These are phyloP conservation scores for Trichomalopsis sarcophagae DNA, from an alignment of 1,140 invertebrate species.

Conservation along the genomic window DNA sequence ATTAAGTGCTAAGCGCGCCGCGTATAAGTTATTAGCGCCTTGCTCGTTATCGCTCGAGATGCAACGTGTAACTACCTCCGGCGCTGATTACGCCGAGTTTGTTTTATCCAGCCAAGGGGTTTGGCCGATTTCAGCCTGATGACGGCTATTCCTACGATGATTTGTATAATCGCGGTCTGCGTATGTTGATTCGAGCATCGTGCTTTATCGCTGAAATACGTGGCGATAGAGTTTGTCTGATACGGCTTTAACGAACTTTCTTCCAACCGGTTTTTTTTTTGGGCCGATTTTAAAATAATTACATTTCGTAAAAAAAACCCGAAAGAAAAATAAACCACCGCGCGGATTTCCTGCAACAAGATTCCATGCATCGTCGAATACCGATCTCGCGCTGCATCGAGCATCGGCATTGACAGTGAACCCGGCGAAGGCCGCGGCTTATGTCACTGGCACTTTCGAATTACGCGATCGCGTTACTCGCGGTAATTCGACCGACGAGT, in stretches of 20 bases:
- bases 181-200: too few species aligned
- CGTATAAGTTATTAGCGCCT: not conserved
- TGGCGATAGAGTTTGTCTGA: too few species aligned
- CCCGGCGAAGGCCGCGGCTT: slow-evolving; percentile 1
- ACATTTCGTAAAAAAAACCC: too few species aligned
- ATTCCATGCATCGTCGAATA: not conserved
- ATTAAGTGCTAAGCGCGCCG: not conserved
- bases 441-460: slow-evolving; percentile 23
- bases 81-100: not conserved
- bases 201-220: too few species aligned
- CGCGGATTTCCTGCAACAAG: not conserved
- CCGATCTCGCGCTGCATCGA: not conserved
- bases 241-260: too few species aligned
- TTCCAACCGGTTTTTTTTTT: too few species aligned
- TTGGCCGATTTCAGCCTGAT: not conserved
- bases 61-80: not conserved
- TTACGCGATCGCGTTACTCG: slow-evolving; percentile 3
- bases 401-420: slow-evolving; percentile 9
- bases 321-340: too few species aligned
- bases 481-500: not conserved
- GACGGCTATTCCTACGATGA: too few species aligned
- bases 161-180: too few species aligned
- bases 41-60: not conserved
- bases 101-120: not conserved
- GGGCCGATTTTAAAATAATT: too few species aligned